Evolutionary conservation across 2,797 vertebrate genomes (phyloP).

Genomic region (Peromyscus attwateri): DNA sequence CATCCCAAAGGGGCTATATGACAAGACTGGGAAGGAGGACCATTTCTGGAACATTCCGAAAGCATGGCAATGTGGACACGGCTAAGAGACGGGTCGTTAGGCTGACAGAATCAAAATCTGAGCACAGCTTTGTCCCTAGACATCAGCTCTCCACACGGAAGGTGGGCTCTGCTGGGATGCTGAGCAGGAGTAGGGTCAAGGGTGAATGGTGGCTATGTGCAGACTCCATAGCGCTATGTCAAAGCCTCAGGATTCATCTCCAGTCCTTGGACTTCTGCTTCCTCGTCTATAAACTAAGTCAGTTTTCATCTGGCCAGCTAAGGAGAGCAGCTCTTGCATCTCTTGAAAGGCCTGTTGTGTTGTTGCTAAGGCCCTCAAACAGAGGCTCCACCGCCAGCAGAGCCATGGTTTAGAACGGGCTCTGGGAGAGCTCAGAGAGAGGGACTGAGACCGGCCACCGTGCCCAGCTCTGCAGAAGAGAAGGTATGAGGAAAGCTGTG

Average conservation of each 20-base stretch:
- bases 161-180: background rate
- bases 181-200: background rate
- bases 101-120: background rate
- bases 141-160: background rate
- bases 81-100: background rate
- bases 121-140: background rate
- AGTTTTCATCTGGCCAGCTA: background rate
- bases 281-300: background rate
- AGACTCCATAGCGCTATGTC: accelerated
- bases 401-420: background rate
- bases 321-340: accelerated
- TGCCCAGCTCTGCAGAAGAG: background rate
- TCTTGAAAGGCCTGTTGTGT: background rate
- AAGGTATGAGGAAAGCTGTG: background rate
- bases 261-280: background rate
- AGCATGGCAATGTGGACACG: background rate
- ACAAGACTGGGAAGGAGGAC: background rate
- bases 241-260: background rate
- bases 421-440: background rate
- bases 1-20: background rate
- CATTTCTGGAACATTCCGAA: background rate
- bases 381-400: background rate
- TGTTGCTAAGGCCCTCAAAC: background rate
- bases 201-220: accelerated
- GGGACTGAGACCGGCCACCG: background rate